A percentile compares a stretch with the other conserved stretches of the same genome.
phyloP scores from a whole-genome alignment of 2,888 invertebrate species.

The Actias luna region DNA sequence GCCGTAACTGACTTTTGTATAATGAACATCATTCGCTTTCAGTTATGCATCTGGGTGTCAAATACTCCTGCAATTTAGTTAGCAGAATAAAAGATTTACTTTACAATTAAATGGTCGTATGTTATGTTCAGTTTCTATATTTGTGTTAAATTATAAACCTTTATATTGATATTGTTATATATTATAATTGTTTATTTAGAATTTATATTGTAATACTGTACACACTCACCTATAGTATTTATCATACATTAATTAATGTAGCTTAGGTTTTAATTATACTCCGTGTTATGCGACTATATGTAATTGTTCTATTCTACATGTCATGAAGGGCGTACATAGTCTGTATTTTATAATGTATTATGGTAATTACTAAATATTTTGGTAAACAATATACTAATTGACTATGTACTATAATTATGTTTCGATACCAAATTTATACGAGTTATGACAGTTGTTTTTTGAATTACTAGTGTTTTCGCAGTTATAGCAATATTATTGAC shows the following conservation, averaged over 20 bases:
- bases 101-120: no score
- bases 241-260: background rate
- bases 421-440: no score
- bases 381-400: no score
- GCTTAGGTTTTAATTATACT: background rate
- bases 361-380: background rate
- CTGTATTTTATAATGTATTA: no score
- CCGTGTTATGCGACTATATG: background rate
- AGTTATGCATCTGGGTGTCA: no score
- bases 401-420: no score
- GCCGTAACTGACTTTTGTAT: no score
- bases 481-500: background rate
- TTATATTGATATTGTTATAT: background rate
- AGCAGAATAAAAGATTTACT: no score
- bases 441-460: background rate
- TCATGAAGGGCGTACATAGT: background rate
- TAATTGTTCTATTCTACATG: background rate
- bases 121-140: no score
- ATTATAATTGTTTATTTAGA: background rate
- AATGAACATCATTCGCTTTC: no score
- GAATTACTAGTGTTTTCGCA: background rate
- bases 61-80: no score
- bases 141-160: background rate
- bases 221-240: background rate
- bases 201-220: no score